Conservation (phyloP, 1,140 invertebrate species). For the Cardiocondyla obscurior region DNA sequence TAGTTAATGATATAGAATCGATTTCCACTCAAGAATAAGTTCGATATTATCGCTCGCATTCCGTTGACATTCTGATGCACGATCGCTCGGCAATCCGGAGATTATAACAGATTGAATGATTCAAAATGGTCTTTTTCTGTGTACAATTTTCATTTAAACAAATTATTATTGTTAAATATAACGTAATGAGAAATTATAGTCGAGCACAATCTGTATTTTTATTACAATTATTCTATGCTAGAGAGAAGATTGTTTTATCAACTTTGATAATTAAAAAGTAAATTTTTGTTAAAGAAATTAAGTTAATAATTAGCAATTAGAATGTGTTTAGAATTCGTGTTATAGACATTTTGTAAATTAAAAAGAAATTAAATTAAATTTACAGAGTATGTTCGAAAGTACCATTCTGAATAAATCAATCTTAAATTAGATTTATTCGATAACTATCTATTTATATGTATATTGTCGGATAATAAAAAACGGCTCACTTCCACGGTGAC, state of each 20-base stretch:
- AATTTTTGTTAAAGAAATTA: neutral
- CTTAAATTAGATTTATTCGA: slow-evolving; percentile 59
- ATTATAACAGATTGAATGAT: slow-evolving; percentile 26
- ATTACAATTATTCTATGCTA: neutral
- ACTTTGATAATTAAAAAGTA: neutral
- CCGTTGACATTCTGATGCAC: neutral
- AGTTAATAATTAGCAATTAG: neutral
- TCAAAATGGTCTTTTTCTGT: slow-evolving; percentile 2
- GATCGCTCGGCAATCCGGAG: slow-evolving; percentile 48
- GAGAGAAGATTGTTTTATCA: neutral
- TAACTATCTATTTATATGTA: slow-evolving; percentile 70
- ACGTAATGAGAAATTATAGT: neutral
- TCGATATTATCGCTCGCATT: slow-evolving; percentile 14
- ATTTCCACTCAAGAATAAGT: slow-evolving; percentile 11
- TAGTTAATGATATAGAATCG: slow-evolving; percentile 1
- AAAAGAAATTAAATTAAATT: neutral
- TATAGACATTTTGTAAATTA: neutral
- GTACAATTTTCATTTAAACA: neutral
- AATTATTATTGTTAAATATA: too few relatives aligned
- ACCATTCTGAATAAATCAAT: slow-evolving; percentile 36
- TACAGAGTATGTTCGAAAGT: neutral
- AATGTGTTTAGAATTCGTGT: neutral
- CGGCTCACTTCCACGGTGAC: slow-evolving; percentile 62
- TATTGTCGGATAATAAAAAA: slow-evolving; percentile 69
- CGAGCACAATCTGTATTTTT: neutral